A percentile compares a stretch with the other conserved stretches of the same genome.
Conservation (phyloP, 2,113 vertebrate species). For the Galemys pyrenaicus region DNA sequence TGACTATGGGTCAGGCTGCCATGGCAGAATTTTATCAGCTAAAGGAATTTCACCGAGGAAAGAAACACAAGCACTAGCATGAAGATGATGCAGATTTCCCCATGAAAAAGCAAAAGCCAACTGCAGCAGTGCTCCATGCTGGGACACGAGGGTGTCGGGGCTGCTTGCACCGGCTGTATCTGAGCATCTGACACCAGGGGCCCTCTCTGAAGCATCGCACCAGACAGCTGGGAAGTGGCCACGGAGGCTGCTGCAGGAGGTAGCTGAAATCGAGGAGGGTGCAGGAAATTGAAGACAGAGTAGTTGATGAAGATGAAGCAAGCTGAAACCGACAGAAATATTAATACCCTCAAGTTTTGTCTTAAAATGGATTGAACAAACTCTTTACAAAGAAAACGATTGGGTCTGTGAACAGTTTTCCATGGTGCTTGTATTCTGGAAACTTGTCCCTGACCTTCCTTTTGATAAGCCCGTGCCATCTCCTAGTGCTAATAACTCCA, state of each 20-base stretch:
- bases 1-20: not conserved
- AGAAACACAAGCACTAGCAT: slow-evolving; percentile 72
- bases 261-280: slow-evolving; percentile 38
- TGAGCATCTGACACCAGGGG: slow-evolving; percentile 64
- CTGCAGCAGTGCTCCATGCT: slow-evolving; percentile 46
- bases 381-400: slow-evolving; percentile 81
- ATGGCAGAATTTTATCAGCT: not conserved
- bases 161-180: slow-evolving; percentile 45
- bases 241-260: slow-evolving; percentile 63
- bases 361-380: slow-evolving; percentile 75
- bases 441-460: slow-evolving; percentile 77
- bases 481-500: slow-evolving; percentile 64
- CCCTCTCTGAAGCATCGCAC: slow-evolving; percentile 76
- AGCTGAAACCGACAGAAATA: slow-evolving; percentile 76
- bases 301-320: slow-evolving; percentile 82
- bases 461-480: slow-evolving; percentile 68
- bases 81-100: slow-evolving; percentile 65
- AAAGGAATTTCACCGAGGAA: slow-evolving; percentile 58
- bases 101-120: slow-evolving; percentile 70
- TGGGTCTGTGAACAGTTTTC: slow-evolving; percentile 81
- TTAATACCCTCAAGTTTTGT: slow-evolving; percentile 67
- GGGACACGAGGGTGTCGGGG: slow-evolving; percentile 53
- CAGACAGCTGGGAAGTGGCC: slow-evolving; percentile 74
- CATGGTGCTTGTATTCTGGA: slow-evolving; percentile 78
- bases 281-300: slow-evolving; percentile 80